phyloP scores from a whole-genome alignment of 2,888 invertebrate genomes.

The Deroplatys truncata region DNA sequence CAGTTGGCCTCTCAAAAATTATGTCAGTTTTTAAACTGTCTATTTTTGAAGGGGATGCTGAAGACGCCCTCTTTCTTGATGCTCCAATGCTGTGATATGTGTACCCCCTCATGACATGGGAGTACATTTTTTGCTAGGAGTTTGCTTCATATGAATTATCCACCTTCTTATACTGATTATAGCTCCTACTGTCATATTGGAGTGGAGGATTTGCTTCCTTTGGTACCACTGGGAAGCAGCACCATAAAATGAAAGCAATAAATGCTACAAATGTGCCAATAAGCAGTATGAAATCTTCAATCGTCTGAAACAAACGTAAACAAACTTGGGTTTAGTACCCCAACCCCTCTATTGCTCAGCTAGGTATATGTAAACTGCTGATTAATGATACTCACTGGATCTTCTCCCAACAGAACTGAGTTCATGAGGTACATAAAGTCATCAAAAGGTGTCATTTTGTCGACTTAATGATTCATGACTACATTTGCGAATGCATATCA shows the following conservation, averaged over 20 bases:
- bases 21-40: background rate
- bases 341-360: background rate
- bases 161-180: constrained; percentile 28
- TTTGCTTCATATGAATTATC: constrained; percentile 23
- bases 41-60: background rate
- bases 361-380: background rate
- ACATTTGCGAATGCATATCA: background rate
- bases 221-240: constrained; percentile 57
- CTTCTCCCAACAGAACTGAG: constrained; percentile 56
- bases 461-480: background rate
- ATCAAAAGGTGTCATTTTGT: constrained; percentile 54
- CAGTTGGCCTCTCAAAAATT: background rate
- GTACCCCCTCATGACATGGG: background rate
- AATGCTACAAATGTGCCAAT: constrained; percentile 60
- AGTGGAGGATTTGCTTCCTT: constrained; percentile 39
- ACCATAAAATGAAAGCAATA: constrained; percentile 60
- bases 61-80: background rate
- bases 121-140: constrained; percentile 24
- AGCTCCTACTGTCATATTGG: constrained; percentile 26
- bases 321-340: background rate
- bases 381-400: constrained; percentile 50
- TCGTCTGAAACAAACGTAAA: constrained; percentile 45
- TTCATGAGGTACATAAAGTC: constrained; percentile 58
- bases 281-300: constrained; percentile 59
- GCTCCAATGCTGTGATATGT: background rate